Percentiles rank a stretch among this genome's conserved stretches.
Conservation (phyloP, 2,888 invertebrate species). For the Metopia argyrocephala region DNA sequence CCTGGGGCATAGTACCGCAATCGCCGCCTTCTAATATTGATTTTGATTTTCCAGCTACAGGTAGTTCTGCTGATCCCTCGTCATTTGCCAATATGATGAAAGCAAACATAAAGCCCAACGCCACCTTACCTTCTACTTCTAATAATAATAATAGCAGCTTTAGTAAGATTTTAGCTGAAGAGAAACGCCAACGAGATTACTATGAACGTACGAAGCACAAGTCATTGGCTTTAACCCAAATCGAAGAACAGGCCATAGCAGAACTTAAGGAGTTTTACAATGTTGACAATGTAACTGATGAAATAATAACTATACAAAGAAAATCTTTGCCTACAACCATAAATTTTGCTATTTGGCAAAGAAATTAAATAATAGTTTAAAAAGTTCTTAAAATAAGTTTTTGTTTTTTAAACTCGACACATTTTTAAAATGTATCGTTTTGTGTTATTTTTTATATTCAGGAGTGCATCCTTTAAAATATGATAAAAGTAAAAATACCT, state of each 20-base stretch:
- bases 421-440: background rate
- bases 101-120: conserved; percentile 44
- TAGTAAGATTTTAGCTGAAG: conserved; percentile 85
- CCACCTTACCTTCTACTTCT: conserved; percentile 44
- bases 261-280: conserved; percentile 88
- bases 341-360: conserved; percentile 76
- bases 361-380: conserved; percentile 69
- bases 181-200: conserved; percentile 86
- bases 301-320: conserved; percentile 83
- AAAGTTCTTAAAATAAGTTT: background rate
- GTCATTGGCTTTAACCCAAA: conserved; percentile 87
- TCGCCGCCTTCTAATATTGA: conserved; percentile 56
- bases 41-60: conserved; percentile 65
- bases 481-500: background rate
- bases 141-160: conserved; percentile 75
- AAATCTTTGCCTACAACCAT: conserved; percentile 69
- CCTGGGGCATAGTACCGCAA: conserved; percentile 70
- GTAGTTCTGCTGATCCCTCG: conserved; percentile 70
- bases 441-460: background rate
- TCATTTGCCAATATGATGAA: conserved; percentile 76
- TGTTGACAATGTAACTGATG: conserved; percentile 84
- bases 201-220: conserved; percentile 86
- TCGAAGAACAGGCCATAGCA: conserved; percentile 92
- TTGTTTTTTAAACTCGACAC: background rate
- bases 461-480: background rate